phyloP scores from a whole-genome alignment of 2,797 vertebrate species.

The Betta splendens region DNA sequence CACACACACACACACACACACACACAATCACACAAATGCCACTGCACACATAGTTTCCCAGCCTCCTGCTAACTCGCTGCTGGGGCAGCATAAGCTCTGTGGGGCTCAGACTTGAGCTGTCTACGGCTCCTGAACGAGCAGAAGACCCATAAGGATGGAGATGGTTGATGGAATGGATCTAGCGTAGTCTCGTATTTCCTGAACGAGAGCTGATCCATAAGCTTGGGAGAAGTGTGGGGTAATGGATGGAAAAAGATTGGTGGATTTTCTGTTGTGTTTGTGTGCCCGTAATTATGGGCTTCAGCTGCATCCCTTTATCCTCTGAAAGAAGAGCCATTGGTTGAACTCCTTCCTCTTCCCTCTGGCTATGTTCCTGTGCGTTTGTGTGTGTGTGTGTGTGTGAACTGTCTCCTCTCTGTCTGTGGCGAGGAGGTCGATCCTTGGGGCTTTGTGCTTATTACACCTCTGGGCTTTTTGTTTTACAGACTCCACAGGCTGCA shows the following conservation, averaged over 20 bases:
- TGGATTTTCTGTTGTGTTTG: slow-evolving; percentile 62
- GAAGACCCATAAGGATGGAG: slow-evolving; percentile 38
- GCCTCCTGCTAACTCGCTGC: slow-evolving; percentile 50
- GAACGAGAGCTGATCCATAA: slow-evolving; percentile 43
- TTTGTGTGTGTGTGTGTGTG: slow-evolving; percentile 37
- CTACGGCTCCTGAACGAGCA: slow-evolving; percentile 40
- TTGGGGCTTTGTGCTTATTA: slow-evolving; percentile 46
- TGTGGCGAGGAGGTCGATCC: slow-evolving; percentile 64
- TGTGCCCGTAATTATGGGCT: slow-evolving; percentile 75
- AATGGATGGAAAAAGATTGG: slow-evolving; percentile 71
- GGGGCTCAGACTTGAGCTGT: slow-evolving; percentile 43
- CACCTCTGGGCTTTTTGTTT: slow-evolving; percentile 58
- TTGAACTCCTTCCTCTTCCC: slow-evolving; percentile 69
- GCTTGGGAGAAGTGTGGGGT: slow-evolving; percentile 64
- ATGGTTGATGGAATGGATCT: slow-evolving; percentile 39
- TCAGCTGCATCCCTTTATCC: slow-evolving; percentile 71
- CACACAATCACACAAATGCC: slow-evolving; percentile 43
- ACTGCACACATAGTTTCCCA: slow-evolving; percentile 38
- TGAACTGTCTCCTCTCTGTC: slow-evolving; percentile 60
- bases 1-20: slow-evolving; percentile 27
- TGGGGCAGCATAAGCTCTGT: slow-evolving; percentile 40
- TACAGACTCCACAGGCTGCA: slow-evolving; percentile 27
- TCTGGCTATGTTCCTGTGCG: slow-evolving; percentile 51
- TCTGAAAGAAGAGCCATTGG: slow-evolving; percentile 62
- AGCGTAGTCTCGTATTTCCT: slow-evolving; percentile 48